Base-by-base conservation (phyloP, 2,113 vertebrate species). In the Rhegmatorhina hoffmannsi region DNA sequence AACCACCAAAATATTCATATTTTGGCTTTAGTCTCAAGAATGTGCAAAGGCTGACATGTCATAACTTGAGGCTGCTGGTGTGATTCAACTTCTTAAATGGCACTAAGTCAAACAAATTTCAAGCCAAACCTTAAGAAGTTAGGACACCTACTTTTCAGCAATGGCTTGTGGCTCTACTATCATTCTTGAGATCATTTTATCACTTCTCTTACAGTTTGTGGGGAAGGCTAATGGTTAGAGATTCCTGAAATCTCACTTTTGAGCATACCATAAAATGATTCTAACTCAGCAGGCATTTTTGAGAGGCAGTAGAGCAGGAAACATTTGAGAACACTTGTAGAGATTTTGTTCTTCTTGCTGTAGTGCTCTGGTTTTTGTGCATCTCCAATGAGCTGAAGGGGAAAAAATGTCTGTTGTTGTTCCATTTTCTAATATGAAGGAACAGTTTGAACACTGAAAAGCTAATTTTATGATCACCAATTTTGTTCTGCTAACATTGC, bases 361-460 rank as follows among this genome's bases (percentile, higher is more conserved):
- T 49, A 60, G 7, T 56, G 6, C 1, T 75, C 17, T 60, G 2
- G 34, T 83, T 93, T 88, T 92, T 49, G 72, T 38, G 21, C 21
- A 28, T 60, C 24, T 80, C 53, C n/a, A 52, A 23, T 47, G 44
- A 92, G 25, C 9, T 66, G 4, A 15, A 6, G 7, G 10, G 5
- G 1, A 7, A 13, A 53, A 10, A 28, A 38, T 9, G 17, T 36
- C 50, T 91, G n/a, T 33, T 86, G 33, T 50, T 89, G 15, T 47
- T 74, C n/a, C 29, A 36, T 69, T 74, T 79, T 86, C 21, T 19
- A 89, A 19, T 88, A n/a, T 26, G 31, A 52, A 96, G 74, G 31
- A 95, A 62, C 7, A 72, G 80, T 84, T 66, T 86, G 72, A 86
- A 90, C 89, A 89, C 67, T 44, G n/a, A n/a, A 29, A 90, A 60